Conservation (phyloP, 1,140 invertebrate genomes). For the Drosophila novamexicana region DNA sequence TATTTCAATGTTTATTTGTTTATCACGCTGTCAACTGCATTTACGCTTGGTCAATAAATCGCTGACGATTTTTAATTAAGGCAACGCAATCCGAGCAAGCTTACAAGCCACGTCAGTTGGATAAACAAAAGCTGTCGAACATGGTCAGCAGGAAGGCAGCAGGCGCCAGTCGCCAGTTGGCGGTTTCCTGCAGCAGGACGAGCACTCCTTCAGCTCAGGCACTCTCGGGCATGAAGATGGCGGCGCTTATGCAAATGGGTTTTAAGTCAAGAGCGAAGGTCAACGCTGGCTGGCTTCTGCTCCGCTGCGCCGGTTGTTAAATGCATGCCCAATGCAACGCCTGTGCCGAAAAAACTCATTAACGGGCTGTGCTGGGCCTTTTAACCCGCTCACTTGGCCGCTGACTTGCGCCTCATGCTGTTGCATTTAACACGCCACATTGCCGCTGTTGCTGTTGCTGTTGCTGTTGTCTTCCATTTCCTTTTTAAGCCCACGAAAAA, state of each 20-base stretch:
- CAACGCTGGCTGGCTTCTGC: constrained; percentile 31
- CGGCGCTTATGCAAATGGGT: constrained; percentile 73
- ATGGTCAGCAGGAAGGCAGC: not conserved
- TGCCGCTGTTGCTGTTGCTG: not conserved
- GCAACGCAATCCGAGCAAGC: constrained; percentile 61
- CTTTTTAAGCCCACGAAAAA: constrained; percentile 26
- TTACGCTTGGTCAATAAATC: constrained; percentile 59
- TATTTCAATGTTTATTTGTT: constrained; percentile 33
- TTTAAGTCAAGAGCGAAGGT: constrained; percentile 78
- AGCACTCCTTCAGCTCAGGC: constrained; percentile 3
- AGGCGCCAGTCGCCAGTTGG: not conserved
- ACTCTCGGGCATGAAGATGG: not conserved
- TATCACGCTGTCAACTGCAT: constrained; percentile 66
- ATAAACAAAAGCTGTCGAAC: constrained; percentile 42
- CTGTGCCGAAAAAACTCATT: constrained; percentile 66
- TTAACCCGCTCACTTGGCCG: constrained; percentile 50
- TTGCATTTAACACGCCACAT: constrained; percentile 53
- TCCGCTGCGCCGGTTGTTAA: constrained; percentile 48
- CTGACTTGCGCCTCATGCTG: constrained; percentile 25
- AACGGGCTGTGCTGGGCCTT: constrained; percentile 60
- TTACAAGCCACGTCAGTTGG: constrained; percentile 43
- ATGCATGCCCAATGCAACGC: constrained; percentile 48
- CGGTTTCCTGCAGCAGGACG: constrained; percentile 5
- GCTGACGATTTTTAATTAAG: constrained; percentile 73
- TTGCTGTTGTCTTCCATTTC: constrained; percentile 44